phyloP scores from a whole-genome alignment of 2,113 vertebrate genomes.

The Amblyornis subalaris region DNA sequence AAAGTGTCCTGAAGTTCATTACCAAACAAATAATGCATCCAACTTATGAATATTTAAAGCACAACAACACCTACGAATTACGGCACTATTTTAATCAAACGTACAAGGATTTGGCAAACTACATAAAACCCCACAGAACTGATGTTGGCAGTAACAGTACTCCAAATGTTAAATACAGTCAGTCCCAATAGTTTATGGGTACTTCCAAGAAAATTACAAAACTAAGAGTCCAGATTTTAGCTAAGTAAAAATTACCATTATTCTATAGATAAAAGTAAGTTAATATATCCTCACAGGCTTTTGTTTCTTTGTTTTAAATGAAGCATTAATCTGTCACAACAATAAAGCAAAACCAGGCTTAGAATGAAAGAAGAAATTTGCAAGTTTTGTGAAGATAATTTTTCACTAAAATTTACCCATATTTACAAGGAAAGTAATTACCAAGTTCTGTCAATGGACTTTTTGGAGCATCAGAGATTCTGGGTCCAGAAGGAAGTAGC shows the following conservation, averaged over 20 bases:
- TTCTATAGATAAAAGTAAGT: background rate
- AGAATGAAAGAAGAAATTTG: background rate
- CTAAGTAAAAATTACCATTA: background rate
- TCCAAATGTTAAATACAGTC: background rate
- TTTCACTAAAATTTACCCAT: background rate
- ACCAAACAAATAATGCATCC: background rate
- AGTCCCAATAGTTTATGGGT: background rate
- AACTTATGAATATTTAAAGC: background rate
- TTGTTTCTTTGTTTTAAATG: background rate
- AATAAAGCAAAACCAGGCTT: background rate
- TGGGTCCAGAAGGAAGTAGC: slow-evolving; percentile 40
- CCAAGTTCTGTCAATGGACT: slow-evolving; percentile 59
- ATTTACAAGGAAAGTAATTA: slow-evolving; percentile 62
- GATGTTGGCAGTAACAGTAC: background rate
- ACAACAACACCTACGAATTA: background rate
- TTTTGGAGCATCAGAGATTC: slow-evolving; percentile 61
- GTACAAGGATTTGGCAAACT: background rate
- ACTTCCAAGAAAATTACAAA: background rate
- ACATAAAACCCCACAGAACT: background rate
- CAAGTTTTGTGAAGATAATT: background rate
- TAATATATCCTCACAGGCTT: background rate
- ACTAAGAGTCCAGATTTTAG: background rate
- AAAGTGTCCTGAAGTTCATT: background rate
- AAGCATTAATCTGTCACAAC: background rate
- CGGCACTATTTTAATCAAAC: background rate